Base-by-base conservation (phyloP, 2,888 invertebrate genomes). In the Euplagia quadripunctaria region DNA sequence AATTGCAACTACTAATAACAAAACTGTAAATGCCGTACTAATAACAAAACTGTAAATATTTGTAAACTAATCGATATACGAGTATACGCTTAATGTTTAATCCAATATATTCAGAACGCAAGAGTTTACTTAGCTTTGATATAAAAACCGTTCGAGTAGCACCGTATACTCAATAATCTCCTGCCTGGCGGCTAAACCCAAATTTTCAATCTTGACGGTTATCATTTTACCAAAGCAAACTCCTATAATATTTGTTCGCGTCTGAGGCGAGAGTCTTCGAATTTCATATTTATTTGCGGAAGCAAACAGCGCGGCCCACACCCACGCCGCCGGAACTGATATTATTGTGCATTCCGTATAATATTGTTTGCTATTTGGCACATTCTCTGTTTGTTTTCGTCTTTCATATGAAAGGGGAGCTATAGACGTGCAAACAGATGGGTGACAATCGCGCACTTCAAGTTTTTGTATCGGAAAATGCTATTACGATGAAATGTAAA, bases 331-430 rank as follows among this genome's bases (percentile, higher is more conserved):
- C 95, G 95, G 96, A 95, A 95, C 94, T 95, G 94, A 95, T 96
- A 96, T 96, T 96, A 96, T 96, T 96, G 96, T 96, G 96, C 95
- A 96, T 96, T 95, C 95, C 94, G 96, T 94, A 96, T 96, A 96
- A 96, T 96, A 96, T 96, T 96, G 96, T 96, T 96, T 96, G 95
- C 95, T 96, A 93, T 95, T 96, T 96, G 95, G 93, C 96, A 96
- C 96, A 95, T 96, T 95, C 94, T 89, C 90, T 96, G 93, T 96
- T 96, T 95, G 95, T 95, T 95, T 93, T 95, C 94, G 94, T 89
- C 94, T 95, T 92, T 94, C 93, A 94, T 95, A 95, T 94, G 94
- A 95, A 95, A 95, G 95, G 96, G 96, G 95, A 95, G 94, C 93
- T 91, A 92, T 92, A 91, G 93, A 91, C 89, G 93, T 83, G 91